phyloP scores from a whole-genome alignment of 2,113 vertebrate species.

The Otus sunia region DNA sequence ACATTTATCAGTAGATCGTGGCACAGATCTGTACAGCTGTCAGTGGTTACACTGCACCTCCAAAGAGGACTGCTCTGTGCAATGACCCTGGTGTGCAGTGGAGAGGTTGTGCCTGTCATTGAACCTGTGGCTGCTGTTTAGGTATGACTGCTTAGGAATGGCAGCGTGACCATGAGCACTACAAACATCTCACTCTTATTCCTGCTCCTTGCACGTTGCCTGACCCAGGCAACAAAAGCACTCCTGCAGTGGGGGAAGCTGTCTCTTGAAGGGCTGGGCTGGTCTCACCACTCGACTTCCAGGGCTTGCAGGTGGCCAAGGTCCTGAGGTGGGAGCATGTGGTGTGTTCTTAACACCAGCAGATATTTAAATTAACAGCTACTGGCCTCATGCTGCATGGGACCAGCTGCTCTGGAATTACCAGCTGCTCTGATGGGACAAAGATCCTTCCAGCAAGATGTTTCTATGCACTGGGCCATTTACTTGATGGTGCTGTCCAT shows the following conservation, averaged over 20 bases:
- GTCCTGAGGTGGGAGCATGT: background rate
- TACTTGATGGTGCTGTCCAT: fast-evolving
- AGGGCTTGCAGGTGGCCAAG: background rate
- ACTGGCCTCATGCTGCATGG: background rate
- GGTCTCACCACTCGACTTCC: background rate
- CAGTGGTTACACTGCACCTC: background rate
- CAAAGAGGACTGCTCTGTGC: background rate
- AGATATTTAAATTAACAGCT: background rate
- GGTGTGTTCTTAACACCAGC: background rate
- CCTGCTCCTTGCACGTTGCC: background rate
- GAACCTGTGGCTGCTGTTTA: background rate
- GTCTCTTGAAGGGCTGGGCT: background rate
- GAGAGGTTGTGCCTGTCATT: background rate
- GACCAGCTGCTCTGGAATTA: background rate
- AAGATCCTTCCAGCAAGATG: background rate
- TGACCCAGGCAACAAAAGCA: background rate
- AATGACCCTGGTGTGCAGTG: background rate
- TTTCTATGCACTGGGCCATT: background rate
- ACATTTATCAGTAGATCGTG: fast-evolving
- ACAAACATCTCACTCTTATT: background rate
- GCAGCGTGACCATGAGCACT: background rate
- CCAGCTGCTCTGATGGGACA: background rate
- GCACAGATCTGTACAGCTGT: background rate
- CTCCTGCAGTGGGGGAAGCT: background rate
- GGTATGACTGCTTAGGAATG: background rate